A percentile compares a stretch with the other conserved stretches of the same genome.
Evolutionary conservation across 2,888 invertebrate species (phyloP).

Genomic region (Lepas anatifera): DNA sequence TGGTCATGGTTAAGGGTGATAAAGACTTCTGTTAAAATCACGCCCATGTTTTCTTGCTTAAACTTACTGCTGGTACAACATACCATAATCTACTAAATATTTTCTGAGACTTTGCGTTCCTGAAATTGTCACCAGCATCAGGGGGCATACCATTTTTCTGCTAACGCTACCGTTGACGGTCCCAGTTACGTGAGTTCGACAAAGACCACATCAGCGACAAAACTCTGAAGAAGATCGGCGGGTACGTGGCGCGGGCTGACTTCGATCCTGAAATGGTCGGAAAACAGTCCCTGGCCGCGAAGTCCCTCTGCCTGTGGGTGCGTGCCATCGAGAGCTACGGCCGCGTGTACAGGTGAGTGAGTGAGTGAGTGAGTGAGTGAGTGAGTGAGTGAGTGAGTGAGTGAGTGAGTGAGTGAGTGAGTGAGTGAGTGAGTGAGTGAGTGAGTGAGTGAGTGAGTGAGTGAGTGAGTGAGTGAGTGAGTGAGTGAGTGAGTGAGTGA

Average conservation of each 20-base stretch:
- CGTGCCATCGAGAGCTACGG: constrained; percentile 84
- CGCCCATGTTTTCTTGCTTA: no score
- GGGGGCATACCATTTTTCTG: no score
- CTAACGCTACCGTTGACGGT: no score
- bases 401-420: background rate
- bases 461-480: background rate
- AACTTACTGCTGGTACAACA: no score
- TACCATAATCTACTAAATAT: no score
- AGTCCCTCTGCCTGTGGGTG: constrained; percentile 81
- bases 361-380: background rate
- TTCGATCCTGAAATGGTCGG: constrained; percentile 81
- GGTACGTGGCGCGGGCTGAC: constrained; percentile 66
- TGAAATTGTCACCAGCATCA: no score
- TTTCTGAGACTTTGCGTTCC: no score
- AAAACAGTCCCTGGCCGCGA: constrained; percentile 67
- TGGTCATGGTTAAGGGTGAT: no score
- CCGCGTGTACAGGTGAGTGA: constrained; percentile 61
- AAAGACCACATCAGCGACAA: constrained; percentile 76
- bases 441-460: background rate
- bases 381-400: background rate
- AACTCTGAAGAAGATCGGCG: constrained; percentile 63
- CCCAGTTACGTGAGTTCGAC: constrained; percentile 66
- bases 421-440: background rate
- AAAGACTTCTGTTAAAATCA: no score
- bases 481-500: background rate